Percentiles rank a stretch among this genome's conserved stretches.
Evolutionary conservation across 2,797 vertebrate species (phyloP).

Genomic region (Bufotes viridis): DNA sequence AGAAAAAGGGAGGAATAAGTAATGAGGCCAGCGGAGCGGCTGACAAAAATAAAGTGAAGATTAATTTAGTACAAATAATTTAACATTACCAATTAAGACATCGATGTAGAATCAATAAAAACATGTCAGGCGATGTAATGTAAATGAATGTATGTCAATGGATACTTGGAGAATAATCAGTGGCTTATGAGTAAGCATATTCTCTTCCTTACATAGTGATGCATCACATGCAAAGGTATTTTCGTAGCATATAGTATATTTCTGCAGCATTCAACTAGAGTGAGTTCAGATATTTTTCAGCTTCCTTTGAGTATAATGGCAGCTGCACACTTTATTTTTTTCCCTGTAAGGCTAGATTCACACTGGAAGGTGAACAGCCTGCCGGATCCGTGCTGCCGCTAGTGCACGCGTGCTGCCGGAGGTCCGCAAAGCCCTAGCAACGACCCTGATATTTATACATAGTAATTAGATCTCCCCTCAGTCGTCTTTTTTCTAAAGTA

Average conservation of each 20-base stretch:
- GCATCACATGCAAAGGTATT: not conserved
- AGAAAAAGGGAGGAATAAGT: slow-evolving; percentile 39
- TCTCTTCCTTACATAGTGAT: not conserved
- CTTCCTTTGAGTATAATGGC: no score
- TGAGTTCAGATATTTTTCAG: no score
- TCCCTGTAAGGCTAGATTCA: no score
- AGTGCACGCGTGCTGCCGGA: no score
- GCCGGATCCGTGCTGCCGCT: no score
- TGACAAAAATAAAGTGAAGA: slow-evolving; percentile 40
- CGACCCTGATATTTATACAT: no score
- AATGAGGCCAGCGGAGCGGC: slow-evolving; percentile 22
- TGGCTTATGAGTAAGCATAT: not conserved
- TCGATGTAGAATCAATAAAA: slow-evolving; percentile 50
- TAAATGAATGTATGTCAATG: not conserved
- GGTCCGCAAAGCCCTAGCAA: no score
- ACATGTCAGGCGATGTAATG: not conserved
- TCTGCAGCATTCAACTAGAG: not conserved
- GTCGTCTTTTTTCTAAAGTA: no score
- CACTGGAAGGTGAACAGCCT: no score
- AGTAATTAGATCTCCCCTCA: no score
- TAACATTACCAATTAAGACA: slow-evolving; percentile 53
- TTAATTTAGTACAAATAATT: slow-evolving; percentile 39
- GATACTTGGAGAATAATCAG: not conserved
- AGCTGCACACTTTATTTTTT: no score
- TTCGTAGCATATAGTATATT: not conserved